These are phyloP conservation scores for Phyllotreta striolata DNA, from an alignment of 2,888 invertebrate species.

Conservation along the genomic window DNA sequence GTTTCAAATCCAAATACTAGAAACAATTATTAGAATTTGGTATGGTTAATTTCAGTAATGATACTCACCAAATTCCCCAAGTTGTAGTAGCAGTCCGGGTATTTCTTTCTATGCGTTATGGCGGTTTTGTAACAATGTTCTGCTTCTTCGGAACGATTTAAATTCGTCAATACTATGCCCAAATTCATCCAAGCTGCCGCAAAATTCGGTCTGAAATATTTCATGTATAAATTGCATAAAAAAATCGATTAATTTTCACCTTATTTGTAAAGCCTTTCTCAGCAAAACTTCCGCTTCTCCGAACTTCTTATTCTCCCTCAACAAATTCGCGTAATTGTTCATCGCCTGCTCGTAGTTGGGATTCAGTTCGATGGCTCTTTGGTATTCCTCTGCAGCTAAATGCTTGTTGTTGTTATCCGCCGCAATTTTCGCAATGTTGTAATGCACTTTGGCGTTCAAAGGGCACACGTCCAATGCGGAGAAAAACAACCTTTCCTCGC, in stretches of 20 bases:
- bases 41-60: neutral
- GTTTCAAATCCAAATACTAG: conserved; percentile 81
- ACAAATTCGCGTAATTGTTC: conserved; percentile 91
- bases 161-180: conserved; percentile 86
- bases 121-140: conserved; percentile 83
- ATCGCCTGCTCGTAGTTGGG: conserved; percentile 90
- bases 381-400: conserved; percentile 81
- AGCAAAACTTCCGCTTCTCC: conserved; percentile 79
- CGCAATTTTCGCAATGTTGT: conserved; percentile 91
- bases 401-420: conserved; percentile 75
- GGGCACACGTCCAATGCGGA: conserved; percentile 90
- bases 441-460: conserved; percentile 91
- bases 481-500: conserved; percentile 78
- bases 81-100: conserved; percentile 95
- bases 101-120: conserved; percentile 76
- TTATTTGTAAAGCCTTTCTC: conserved; percentile 73
- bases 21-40: conserved; percentile 45
- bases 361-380: conserved; percentile 67
- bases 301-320: conserved; percentile 74
- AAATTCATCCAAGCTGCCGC: conserved; percentile 99
- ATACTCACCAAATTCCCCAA: conserved; percentile 85
- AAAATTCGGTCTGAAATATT: conserved; percentile 75
- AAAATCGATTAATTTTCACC: conserved; percentile 62
- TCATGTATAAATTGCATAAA: conserved; percentile 4
- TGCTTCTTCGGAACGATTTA: conserved; percentile 75